Base-by-base conservation (phyloP, 2,888 invertebrate genomes). In the Apamea monoglypha region DNA sequence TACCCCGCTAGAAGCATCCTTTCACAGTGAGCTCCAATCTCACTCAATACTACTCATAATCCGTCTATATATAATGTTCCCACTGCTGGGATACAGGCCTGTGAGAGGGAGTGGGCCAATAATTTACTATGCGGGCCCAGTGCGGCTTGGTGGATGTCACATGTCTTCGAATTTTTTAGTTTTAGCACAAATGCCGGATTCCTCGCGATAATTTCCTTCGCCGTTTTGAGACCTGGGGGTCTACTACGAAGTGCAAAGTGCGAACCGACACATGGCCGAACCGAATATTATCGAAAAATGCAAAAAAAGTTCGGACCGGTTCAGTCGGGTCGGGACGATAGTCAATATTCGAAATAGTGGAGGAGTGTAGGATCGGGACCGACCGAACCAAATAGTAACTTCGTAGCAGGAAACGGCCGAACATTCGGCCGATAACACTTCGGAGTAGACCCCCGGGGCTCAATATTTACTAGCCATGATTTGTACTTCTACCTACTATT, bases 1-100 rank as follows among this genome's bases (percentile, higher is more conserved):
- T 16, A 29, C 8, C 16, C 14, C 29, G 18, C 29, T 29, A n/a
- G 59, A 59, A 1, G n/a, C 1, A n/a, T 5, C 6, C 59, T n/a
- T n/a, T 59, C n/a, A 16, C 61, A 61, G 1, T 61, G 29, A 29
- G 61, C 2, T 18, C 63, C 32, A 64, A 64, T 25, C 21, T 12
- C 21, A 36, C 21, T 32, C 18, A 61, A n/a, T 56, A 29, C 61
- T 29, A 29, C n/a, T 63, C 10, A n/a, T n/a, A 59, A n/a, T n/a
- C 12, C 1, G n/a, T 0, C n/a, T n/a, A 14, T 21, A 21, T n/a
- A 14, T 21, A 21, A 12, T n/a, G 5, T n/a, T n/a, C 4, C n/a
- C 14, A 59, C 12, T n/a, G 4, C 25, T 25, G 56, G 25, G 56
- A 25, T 12, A 56, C 25, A 56, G 25, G 12, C 12, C 56, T n/a